phyloP scores from a whole-genome alignment of 92 coral and sea anemone species.

The Phenganax marumi region DNA sequence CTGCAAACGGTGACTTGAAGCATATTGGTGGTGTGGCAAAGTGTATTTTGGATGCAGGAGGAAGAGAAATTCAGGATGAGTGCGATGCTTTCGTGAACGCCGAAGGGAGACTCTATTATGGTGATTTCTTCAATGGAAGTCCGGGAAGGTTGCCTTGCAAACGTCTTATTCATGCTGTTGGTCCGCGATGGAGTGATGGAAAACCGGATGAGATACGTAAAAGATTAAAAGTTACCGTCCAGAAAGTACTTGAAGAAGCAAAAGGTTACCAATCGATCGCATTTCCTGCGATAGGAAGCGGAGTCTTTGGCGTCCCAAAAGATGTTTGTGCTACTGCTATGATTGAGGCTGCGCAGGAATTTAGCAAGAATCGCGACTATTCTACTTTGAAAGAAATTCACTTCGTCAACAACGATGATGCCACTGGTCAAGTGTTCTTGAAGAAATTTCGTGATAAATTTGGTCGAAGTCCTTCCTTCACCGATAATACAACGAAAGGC shows the following conservation, averaged over 20 bases:
- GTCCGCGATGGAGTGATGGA: constrained; percentile 36
- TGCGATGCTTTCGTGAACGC: constrained; percentile 16
- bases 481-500: background rate
- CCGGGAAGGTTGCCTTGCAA: constrained; percentile 38
- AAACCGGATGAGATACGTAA: background rate
- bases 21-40: constrained; percentile 45
- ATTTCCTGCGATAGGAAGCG: constrained; percentile 72
- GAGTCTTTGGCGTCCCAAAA: constrained; percentile 60
- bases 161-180: constrained; percentile 42
- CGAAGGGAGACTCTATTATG: constrained; percentile 1
- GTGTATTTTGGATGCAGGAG: constrained; percentile 34
- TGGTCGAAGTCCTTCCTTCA: constrained; percentile 32
- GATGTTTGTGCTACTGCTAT: constrained; percentile 61
- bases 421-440: constrained; percentile 45
- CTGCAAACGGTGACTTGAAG: constrained; percentile 44
- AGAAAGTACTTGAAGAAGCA: constrained; percentile 30
- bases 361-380: constrained; percentile 31
- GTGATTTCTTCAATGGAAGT: constrained; percentile 19
- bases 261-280: constrained; percentile 57
- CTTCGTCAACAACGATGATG: constrained; percentile 55
- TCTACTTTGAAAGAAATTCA: constrained; percentile 64
- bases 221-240: background rate
- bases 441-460: constrained; percentile 57
- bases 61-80: constrained; percentile 45
- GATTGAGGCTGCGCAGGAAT: constrained; percentile 51